Percentiles rank a stretch among this genome's conserved stretches.
These are phyloP conservation scores for Choloepus hoffmanni DNA, from an alignment of 2,113 vertebrate species.

Conservation along the genomic window DNA sequence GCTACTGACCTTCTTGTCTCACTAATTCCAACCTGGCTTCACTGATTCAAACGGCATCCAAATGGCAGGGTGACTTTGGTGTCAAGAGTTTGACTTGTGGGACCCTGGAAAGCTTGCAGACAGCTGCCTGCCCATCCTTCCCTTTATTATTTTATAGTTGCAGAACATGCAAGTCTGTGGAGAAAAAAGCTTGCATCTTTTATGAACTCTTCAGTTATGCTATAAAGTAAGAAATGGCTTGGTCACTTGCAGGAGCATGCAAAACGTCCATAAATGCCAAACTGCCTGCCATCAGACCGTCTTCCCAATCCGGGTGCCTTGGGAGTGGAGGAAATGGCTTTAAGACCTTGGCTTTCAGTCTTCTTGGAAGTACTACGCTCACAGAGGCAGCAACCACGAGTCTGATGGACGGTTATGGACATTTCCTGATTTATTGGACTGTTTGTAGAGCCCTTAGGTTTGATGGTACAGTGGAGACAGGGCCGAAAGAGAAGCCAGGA, in stretches of 20 bases:
- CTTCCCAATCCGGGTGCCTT: neutral
- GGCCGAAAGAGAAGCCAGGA: neutral
- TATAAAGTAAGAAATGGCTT: neutral
- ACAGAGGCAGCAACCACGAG: neutral
- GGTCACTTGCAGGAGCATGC: fast-evolving
- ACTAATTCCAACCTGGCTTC: neutral
- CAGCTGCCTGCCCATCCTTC: neutral
- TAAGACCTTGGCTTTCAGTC: neutral
- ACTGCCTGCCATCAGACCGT: neutral
- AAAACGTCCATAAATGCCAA: neutral
- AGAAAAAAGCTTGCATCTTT: neutral
- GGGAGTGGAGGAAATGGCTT: neutral
- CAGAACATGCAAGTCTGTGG: neutral
- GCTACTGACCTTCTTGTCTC: constrained; percentile 49
- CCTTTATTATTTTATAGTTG: constrained; percentile 22
- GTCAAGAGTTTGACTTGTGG: constrained; percentile 63
- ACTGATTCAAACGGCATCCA: neutral
- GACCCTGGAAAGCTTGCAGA: neutral
- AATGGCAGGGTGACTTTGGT: neutral
- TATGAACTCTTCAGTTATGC: neutral
- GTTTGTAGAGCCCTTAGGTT: too few relatives aligned
- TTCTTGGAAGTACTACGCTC: neutral
- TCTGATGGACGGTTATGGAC: neutral
- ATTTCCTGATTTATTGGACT: neutral
- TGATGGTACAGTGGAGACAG: neutral